Base-by-base conservation (phyloP, 2,888 invertebrate species). In the Octonoba sinensis region DNA sequence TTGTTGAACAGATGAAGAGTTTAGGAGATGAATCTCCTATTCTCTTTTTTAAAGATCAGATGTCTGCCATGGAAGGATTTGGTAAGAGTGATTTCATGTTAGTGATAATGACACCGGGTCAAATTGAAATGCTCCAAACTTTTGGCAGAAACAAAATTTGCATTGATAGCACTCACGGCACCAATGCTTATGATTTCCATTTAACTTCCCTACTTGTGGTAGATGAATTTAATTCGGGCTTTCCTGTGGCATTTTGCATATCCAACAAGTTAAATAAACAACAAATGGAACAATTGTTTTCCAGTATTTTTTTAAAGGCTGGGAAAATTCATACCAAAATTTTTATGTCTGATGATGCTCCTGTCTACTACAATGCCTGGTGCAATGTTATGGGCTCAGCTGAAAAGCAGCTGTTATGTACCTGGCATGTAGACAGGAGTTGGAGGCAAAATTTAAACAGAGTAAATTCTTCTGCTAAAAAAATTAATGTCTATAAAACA, bases 21-120 rank as follows among this genome's bases (percentile, higher is more conserved):
- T 24, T 66, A 20, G 47, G 44, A 22, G 47, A 46, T 54, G 47
- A 57, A 18, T 44, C 44, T 24, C 65, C 74, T 47, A 20, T 66
- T 24, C 22, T 57, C 6, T 57, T 46, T 57, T 74, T 18, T 24
- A 74, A 65, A 65, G 57, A 74, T 22, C 65, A 66, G 22, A 57
- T n/a, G 1, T 20, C 22, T n/a, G 16, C 6, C 27, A 27, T 27
- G 27, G 27, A 27, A 27, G 27, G 27, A 3, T 27, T 27, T 27
- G 27, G 3, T 3, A 2, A 27, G 3, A 27, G 27, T 27, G 27
- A 27, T 6, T 27, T 27, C 27, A 27, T 27, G 27, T 6, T 27
- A 2, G 27, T 27, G 2, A 3, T 27, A 27, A 27, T 27, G 27
- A 27, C 27, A 27, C 51, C 51, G 0, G 3, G 16, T 3, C 51